phyloP scores from a whole-genome alignment of 2,888 invertebrate species.

The Molanna angustata region DNA sequence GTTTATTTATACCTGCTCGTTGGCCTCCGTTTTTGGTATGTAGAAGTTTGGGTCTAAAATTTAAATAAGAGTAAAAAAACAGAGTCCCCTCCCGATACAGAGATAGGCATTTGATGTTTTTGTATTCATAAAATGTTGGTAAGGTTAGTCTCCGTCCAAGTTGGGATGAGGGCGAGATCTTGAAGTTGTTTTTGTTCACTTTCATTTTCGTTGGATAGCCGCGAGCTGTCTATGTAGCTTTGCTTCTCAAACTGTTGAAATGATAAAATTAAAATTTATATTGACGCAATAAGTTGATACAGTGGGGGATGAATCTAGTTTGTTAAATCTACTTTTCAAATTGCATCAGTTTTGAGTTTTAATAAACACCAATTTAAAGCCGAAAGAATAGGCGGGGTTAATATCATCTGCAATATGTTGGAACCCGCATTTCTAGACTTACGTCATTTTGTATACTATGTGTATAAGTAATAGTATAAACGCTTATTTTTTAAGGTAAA shows the following conservation, averaged over 20 bases:
- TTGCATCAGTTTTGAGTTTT: too few species aligned
- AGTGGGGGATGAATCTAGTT: not conserved
- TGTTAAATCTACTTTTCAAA: not conserved
- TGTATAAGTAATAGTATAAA: too few species aligned
- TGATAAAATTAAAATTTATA: not conserved
- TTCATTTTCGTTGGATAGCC: constrained; percentile 30
- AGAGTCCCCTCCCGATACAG: constrained; percentile 1
- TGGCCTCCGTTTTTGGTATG: constrained; percentile 11
- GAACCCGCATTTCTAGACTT: too few species aligned
- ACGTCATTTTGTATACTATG: too few species aligned
- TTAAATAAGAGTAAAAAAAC: not conserved
- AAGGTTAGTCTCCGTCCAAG: constrained; percentile 10
- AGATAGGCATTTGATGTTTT: not conserved
- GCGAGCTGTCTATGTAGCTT: constrained; percentile 6
- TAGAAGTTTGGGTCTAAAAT: constrained; percentile 14
- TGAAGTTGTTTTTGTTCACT: constrained; percentile 27
- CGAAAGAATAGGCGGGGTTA: too few species aligned
- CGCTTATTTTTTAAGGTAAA: too few species aligned
- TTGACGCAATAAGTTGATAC: not conserved
- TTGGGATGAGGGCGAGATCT: constrained; percentile 2
- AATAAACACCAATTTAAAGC: too few species aligned
- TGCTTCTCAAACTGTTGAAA: not conserved
- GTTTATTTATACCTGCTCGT: constrained; percentile 20
- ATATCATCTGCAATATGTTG: too few species aligned
- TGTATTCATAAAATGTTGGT: constrained; percentile 15